Base-by-base conservation (phyloP, 2,888 invertebrate species). In the Archaeoteleia sp. region DNA sequence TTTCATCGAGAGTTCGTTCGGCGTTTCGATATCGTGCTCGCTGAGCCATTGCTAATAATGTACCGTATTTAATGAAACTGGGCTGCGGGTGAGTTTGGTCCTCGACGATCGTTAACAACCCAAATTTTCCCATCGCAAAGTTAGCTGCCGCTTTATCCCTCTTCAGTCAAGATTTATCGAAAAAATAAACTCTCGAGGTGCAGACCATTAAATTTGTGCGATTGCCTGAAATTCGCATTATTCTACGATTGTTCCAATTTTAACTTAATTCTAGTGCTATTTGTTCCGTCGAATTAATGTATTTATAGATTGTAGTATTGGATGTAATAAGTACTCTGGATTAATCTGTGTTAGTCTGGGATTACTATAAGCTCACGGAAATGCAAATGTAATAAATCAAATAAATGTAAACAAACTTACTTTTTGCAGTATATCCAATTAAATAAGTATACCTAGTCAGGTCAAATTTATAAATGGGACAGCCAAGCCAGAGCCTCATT, bases 51-150 rank as follows among this genome's bases (percentile, higher is more conserved):
- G 46, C 61, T 60, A 67, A 67, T 67, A 55, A 67, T 55, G 55
- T 45, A 25, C 53, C 45, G 45, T 53, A 58, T 66, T 58, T 53
- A 58, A 58, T 66, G 48, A 53, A 66, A 54, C 48, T 48, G 48
- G 43, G 66, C 45, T 49, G 55, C 45, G 49, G 55, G 43, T 49
- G 49, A 13, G 40, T 63, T 63, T 43, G 49, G 71, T 73, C 72
- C 60, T 69, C 77, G 77, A 75, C 76, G 76, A 79, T 75, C 78
- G 73, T 78, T 78, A 79, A 76, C 75, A 76, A 78, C 73, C 71
- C 69, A 57, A 32, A 54, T 54, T 54, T 54, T 43, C 39, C 29
- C 17, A 29, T 14, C 25, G 40, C 13, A 23, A 39, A 42, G 29
- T 43, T 51, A 10, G 12, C 48, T 27, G 32, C 8, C 5, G 40